These are phyloP conservation scores for Falcaria lacertinaria DNA, from an alignment of 2,888 invertebrate genomes.

Conservation along the genomic window DNA sequence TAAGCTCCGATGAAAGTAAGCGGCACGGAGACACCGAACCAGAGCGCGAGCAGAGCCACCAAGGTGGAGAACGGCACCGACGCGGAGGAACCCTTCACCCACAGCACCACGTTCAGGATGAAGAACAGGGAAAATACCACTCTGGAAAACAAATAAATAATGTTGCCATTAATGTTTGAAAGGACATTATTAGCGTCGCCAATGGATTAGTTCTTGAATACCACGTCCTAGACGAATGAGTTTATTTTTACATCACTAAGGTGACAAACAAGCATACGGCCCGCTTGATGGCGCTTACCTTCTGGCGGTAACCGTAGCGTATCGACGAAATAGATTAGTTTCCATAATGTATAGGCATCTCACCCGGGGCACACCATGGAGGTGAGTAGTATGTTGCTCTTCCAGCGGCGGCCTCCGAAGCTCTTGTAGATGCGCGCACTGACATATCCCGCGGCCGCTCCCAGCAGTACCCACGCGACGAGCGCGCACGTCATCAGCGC, in stretches of 20 bases:
- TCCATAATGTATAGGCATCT: too few relatives aligned
- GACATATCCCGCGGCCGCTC: conserved; percentile 97
- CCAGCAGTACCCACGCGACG: conserved; percentile 97
- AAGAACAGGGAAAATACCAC: conserved; percentile 98
- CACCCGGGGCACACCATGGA: conserved; percentile 98
- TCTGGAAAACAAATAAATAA: conserved; percentile 81
- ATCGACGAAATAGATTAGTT: too few relatives aligned
- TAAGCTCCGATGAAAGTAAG: conserved; percentile 98
- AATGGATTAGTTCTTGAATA: too few relatives aligned
- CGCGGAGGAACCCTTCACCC: conserved; percentile 97
- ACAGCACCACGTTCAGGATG: conserved; percentile 96
- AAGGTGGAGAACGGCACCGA: conserved; percentile 98
- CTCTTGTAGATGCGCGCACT: conserved; percentile 99
- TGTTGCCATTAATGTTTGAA: too few relatives aligned
- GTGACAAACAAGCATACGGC: too few relatives aligned
- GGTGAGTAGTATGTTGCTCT: conserved; percentile 97
- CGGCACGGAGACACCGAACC: conserved; percentile 99
- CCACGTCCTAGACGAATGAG: too few relatives aligned
- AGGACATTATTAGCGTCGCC: too few relatives aligned
- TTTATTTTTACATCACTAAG: too few relatives aligned
- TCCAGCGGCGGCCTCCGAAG: conserved; percentile 99
- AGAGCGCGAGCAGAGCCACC: conserved; percentile 94
- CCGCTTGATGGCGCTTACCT: too few relatives aligned
- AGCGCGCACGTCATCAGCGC: conserved; percentile 99
- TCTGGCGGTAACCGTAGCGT: too few relatives aligned